Evolutionary conservation across 2,888 invertebrate genomes (phyloP).

Genomic region (Dermolepida albohirtum): DNA sequence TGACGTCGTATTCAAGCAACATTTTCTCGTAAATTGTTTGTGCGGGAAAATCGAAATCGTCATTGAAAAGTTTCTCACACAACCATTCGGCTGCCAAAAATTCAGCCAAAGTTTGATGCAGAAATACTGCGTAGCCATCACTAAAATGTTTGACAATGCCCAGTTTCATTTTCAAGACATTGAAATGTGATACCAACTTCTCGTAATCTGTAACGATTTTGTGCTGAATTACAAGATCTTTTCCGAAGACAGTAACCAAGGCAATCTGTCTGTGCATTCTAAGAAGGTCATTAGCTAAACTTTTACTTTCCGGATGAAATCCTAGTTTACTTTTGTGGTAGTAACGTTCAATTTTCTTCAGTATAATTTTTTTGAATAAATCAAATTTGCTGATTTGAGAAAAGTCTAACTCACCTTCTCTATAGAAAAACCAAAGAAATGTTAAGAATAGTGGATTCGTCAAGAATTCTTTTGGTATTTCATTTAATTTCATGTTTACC

Average conservation of each 20-base stretch:
- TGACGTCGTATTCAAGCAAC: too few species aligned
- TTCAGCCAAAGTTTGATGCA: slow-evolving; percentile 19
- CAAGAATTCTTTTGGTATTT: slow-evolving; percentile 6
- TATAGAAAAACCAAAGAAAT: neutral
- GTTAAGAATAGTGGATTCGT: slow-evolving; percentile 15
- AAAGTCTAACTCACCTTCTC: slow-evolving; percentile 4
- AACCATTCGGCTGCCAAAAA: slow-evolving; percentile 21
- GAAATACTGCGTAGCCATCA: slow-evolving; percentile 12
- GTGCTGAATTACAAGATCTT: neutral
- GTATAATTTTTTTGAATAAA: slow-evolving; percentile 3
- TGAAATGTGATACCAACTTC: neutral
- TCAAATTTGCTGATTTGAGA: slow-evolving; percentile 1
- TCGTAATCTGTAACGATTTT: neutral
- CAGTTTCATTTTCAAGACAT: neutral
- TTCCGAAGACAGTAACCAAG: slow-evolving; percentile 1
- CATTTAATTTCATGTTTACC: neutral
- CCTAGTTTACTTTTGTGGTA: neutral
- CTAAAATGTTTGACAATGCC: slow-evolving; percentile 6
- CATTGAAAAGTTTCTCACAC: neutral
- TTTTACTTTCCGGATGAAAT: neutral
- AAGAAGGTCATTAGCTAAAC: neutral
- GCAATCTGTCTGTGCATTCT: slow-evolving; percentile 13
- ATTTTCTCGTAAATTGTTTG: too few species aligned
- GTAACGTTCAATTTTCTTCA: slow-evolving; percentile 11
- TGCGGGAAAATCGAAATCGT: too few species aligned